Percentiles rank a stretch among this genome's conserved stretches.
phyloP scores from a whole-genome alignment of 1,140 invertebrate genomes.

The Leptopilina boulardi region DNA sequence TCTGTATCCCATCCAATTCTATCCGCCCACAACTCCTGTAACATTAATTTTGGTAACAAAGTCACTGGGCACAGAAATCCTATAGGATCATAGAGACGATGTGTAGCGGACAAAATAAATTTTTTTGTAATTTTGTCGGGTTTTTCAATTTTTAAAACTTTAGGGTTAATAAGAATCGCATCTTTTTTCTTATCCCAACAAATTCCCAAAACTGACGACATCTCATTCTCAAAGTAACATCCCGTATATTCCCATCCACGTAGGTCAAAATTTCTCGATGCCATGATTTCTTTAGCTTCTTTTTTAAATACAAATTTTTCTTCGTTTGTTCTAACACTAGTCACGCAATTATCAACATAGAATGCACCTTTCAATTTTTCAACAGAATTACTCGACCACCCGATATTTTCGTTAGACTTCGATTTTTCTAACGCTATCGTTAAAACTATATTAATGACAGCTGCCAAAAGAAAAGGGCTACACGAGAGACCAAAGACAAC shows the following conservation, averaged over 20 bases:
- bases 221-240: neutral
- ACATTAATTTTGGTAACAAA: slow-evolving; percentile 52
- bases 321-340: too few species aligned
- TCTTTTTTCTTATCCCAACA: neutral
- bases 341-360: too few species aligned
- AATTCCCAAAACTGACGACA: neutral
- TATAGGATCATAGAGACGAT: slow-evolving; percentile 64
- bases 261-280: neutral
- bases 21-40: slow-evolving; percentile 42
- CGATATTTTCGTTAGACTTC: neutral
- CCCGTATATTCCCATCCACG: slow-evolving; percentile 24
- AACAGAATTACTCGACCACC: neutral
- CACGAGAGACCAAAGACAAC: slow-evolving; percentile 56
- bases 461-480: slow-evolving; percentile 62
- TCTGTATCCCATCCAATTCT: slow-evolving; percentile 58
- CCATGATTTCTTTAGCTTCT: neutral
- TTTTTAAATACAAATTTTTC: too few species aligned
- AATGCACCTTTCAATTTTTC: neutral
- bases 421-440: neutral
- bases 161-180: neutral
- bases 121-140: neutral
- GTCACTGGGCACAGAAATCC: slow-evolving; percentile 59
- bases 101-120: slow-evolving; percentile 42
- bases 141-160: neutral
- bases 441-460: slow-evolving; percentile 34